These are phyloP conservation scores for Drosophila nebulosa DNA, from an alignment of 1,140 invertebrate species.

Conservation along the genomic window DNA sequence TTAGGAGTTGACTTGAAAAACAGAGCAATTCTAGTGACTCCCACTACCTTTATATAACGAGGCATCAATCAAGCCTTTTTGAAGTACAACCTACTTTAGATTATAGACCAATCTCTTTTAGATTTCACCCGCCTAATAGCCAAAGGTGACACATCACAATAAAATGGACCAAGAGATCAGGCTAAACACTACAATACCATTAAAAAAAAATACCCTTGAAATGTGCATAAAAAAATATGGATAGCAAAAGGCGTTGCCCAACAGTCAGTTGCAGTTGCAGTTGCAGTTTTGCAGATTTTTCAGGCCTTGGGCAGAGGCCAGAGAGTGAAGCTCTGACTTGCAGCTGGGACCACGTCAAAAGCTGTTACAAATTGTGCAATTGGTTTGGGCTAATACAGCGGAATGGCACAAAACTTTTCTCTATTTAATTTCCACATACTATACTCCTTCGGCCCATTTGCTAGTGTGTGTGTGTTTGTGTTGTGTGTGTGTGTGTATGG, in stretches of 20 bases:
- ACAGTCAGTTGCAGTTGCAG: constrained; percentile 18
- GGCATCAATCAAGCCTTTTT: background rate
- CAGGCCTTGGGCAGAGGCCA: constrained; percentile 27
- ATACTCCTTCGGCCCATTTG: constrained; percentile 11
- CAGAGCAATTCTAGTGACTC: background rate
- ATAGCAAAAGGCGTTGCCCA: constrained; percentile 36
- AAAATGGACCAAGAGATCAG: background rate
- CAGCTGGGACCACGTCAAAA: constrained; percentile 56
- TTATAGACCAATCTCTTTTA: background rate
- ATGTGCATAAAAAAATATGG: background rate
- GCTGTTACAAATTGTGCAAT: constrained; percentile 77
- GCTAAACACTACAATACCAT: constrained; percentile 1
- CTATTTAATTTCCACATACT: constrained; percentile 14
- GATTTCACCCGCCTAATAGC: constrained; percentile 17
- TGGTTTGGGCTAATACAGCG: constrained; percentile 71
- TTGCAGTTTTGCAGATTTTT: constrained; percentile 22
- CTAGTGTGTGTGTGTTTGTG: background rate
- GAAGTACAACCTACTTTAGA: background rate
- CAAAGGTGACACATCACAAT: constrained; percentile 59
- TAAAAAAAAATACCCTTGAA: background rate
- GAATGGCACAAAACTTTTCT: constrained; percentile 18
- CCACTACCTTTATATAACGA: background rate
- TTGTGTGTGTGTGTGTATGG: constrained; percentile 36
- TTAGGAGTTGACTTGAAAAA: no score
- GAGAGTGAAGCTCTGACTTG: constrained; percentile 23